phyloP scores from a whole-genome alignment of 2,888 invertebrate genomes.

The Tetanocera ferruginea region DNA sequence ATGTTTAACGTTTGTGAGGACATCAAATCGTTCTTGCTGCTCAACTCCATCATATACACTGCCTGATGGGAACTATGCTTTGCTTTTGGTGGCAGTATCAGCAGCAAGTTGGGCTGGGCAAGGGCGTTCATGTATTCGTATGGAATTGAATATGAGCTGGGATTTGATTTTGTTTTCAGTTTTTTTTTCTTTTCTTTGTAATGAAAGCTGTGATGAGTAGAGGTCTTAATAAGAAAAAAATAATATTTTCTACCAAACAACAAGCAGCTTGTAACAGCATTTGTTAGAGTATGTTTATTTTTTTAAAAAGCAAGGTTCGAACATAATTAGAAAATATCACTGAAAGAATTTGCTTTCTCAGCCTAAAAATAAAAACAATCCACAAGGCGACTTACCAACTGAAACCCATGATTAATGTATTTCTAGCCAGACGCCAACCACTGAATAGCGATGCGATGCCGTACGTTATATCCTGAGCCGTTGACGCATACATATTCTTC shows the following conservation, averaged over 20 bases:
- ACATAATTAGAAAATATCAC: no score
- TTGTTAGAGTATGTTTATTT: no score
- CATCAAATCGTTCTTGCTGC: background rate
- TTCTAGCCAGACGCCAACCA: slow-evolving; percentile 72
- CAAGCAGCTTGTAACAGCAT: no score
- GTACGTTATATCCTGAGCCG: slow-evolving; percentile 68
- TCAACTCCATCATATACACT: background rate
- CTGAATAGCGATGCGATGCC: slow-evolving; percentile 74
- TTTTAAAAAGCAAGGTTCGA: no score
- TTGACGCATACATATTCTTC: slow-evolving; percentile 66
- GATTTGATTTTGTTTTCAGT: background rate
- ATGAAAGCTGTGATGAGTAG: background rate
- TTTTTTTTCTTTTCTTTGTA: background rate
- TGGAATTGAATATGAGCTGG: slow-evolving; percentile 25
- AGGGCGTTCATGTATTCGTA: slow-evolving; percentile 7
- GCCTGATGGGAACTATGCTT: background rate
- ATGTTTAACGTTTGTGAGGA: slow-evolving; percentile 31
- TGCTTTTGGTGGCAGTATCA: background rate
- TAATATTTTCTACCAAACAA: background rate
- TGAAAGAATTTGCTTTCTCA: background rate
- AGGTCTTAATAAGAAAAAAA: background rate
- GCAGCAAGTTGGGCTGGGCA: no score
- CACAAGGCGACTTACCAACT: slow-evolving; percentile 71
- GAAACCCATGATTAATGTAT: slow-evolving; percentile 72
- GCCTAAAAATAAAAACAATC: background rate